A percentile compares a stretch with the other conserved stretches of the same genome.
Conservation (phyloP, 1,140 invertebrate species). For the Drosophila jambulina region DNA sequence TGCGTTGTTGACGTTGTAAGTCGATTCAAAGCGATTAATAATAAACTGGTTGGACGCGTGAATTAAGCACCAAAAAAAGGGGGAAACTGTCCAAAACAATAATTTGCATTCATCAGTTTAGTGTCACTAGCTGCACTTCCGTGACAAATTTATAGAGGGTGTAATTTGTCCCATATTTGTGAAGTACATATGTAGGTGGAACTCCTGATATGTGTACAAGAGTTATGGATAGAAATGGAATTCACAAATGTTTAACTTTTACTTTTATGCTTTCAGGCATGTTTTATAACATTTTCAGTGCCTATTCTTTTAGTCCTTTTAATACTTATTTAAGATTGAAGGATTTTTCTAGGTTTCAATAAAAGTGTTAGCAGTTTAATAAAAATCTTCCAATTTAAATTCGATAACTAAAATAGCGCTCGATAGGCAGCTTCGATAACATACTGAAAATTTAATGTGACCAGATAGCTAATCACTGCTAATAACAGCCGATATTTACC, state of each 20-base stretch:
- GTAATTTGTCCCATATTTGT: conserved; percentile 42
- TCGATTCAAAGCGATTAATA: conserved; percentile 43
- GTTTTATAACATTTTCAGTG: too few relatives aligned
- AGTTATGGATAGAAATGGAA: not conserved
- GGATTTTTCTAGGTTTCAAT: too few relatives aligned
- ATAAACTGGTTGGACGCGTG: conserved; percentile 57
- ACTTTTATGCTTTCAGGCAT: too few relatives aligned
- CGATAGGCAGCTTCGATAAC: conserved; percentile 17
- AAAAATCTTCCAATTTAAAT: not conserved
- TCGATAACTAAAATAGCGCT: not conserved
- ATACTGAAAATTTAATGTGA: not conserved
- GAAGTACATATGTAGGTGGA: not conserved
- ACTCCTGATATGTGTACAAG: not conserved
- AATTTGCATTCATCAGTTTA: conserved; percentile 47
- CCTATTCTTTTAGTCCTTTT: too few relatives aligned
- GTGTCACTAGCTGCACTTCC: conserved; percentile 40
- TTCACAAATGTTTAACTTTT: too few relatives aligned
- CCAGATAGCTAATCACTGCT: not conserved
- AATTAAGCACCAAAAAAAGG: conserved; percentile 24
- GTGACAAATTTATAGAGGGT: conserved; percentile 8
- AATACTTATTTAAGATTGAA: too few relatives aligned
- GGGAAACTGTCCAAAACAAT: conserved; percentile 29
- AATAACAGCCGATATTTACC: conserved; percentile 16
- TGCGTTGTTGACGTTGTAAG: conserved; percentile 34
- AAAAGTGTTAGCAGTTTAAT: not conserved